These are phyloP conservation scores for Caracal caracal DNA, from an alignment of 2,113 vertebrate species.

Conservation along the genomic window DNA sequence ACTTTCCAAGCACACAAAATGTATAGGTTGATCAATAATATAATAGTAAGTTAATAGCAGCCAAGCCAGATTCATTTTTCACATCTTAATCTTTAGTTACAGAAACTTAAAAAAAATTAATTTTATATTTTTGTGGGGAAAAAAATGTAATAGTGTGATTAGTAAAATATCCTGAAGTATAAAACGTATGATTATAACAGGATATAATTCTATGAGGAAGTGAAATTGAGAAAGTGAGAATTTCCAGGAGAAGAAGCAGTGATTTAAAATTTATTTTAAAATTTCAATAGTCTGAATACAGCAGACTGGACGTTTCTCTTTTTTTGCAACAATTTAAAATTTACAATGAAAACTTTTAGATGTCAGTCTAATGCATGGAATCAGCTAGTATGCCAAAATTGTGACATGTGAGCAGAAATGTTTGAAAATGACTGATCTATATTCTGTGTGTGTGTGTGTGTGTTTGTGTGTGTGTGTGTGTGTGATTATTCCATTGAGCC, in stretches of 20 bases:
- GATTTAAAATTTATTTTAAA: not conserved
- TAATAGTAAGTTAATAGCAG: not conserved
- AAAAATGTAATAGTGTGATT: not conserved
- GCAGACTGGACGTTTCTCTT: not conserved
- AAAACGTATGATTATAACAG: not conserved
- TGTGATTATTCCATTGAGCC: not conserved
- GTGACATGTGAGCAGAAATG: not conserved
- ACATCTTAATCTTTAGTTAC: not conserved
- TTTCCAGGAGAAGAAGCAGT: not conserved
- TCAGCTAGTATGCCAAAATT: not conserved
- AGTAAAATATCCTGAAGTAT: not conserved
- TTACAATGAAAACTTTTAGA: not conserved
- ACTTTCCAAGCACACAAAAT: not conserved
- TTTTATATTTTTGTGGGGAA: not conserved
- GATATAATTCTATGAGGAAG: not conserved
- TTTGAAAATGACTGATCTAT: not conserved
- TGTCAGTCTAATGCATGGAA: not conserved
- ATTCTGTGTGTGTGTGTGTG: not conserved
- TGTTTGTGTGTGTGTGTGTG: not conserved
- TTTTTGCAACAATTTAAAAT: constrained; percentile 8
- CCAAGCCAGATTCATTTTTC: not conserved
- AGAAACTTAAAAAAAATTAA: not conserved
- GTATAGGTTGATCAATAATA: not conserved
- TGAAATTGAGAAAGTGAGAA: not conserved
- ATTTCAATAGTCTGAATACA: not conserved